Evolutionary conservation across 1,140 invertebrate species (phyloP).

Genomic region (Hyphantria cunea): DNA sequence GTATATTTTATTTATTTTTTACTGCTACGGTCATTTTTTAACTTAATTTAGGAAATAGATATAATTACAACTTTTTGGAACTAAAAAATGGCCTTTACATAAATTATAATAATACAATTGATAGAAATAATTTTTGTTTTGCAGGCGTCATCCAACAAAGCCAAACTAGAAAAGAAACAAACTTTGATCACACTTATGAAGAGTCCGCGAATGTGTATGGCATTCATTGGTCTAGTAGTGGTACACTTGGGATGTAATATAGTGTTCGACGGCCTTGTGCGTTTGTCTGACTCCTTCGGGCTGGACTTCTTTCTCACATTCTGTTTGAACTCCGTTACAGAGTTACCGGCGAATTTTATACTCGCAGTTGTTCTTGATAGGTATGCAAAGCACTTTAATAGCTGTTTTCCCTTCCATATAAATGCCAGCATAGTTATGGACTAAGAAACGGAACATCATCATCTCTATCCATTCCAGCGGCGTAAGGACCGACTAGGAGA

Average conservation of each 20-base stretch:
- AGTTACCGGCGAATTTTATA: neutral
- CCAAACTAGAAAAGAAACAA: neutral
- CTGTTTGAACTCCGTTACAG: neutral
- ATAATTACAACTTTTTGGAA: no score
- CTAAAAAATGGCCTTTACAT: no score
- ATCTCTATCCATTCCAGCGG: no score
- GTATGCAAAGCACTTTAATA: neutral
- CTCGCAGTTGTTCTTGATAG: neutral
- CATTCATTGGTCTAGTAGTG: neutral
- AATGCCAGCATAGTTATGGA: no score
- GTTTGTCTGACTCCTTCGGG: neutral
- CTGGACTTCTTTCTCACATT: neutral
- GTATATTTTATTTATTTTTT: no score
- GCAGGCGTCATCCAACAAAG: neutral
- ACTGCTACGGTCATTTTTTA: no score
- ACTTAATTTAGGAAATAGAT: no score
- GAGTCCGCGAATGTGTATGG: neutral
- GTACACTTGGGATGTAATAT: neutral
- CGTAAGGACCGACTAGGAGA: no score
- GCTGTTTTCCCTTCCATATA: no score
- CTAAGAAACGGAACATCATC: no score
- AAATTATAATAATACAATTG: no score
- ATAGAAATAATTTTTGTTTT: neutral
- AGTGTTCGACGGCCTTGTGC: neutral
- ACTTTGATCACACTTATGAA: neutral